Percentiles rank a stretch among this genome's conserved stretches.
Conservation (phyloP, 2,888 invertebrate species). For the Anoplius nigerrimus region DNA sequence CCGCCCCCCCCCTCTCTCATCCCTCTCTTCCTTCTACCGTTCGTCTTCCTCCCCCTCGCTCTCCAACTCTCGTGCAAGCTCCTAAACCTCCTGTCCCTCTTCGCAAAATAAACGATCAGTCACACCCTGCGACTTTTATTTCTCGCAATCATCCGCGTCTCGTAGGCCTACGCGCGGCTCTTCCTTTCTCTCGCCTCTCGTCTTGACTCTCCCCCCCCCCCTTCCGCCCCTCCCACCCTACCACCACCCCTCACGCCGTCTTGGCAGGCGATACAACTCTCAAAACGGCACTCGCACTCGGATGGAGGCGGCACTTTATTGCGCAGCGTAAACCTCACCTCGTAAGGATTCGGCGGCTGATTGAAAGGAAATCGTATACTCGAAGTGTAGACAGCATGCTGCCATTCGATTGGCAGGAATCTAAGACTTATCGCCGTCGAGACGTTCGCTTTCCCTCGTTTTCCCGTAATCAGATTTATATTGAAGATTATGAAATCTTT, state of each 20-base stretch:
- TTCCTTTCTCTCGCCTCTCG: slow-evolving; percentile 17
- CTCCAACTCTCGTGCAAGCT: neutral
- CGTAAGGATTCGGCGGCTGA: slow-evolving; percentile 59
- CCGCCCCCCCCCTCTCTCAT: slow-evolving; percentile 6
- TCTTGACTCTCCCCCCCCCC: no score
- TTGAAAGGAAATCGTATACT: slow-evolving; percentile 62
- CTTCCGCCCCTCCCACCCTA: slow-evolving; percentile 13
- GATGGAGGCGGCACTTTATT: slow-evolving; percentile 52
- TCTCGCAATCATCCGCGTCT: slow-evolving; percentile 66
- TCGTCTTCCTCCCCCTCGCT: slow-evolving; percentile 1
- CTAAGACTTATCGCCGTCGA: no score
- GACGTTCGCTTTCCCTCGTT: no score
- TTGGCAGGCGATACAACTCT: neutral
- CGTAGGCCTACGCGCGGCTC: slow-evolving; percentile 50
- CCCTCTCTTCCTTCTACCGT: slow-evolving; percentile 31
- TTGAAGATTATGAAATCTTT: no score
- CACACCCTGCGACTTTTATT: slow-evolving; percentile 71
- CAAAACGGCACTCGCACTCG: neutral
- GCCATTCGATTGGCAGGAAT: no score
- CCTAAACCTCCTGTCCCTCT: slow-evolving; percentile 1
- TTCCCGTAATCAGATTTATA: no score
- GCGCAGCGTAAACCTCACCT: slow-evolving; percentile 57
- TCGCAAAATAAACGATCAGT: slow-evolving; percentile 67
- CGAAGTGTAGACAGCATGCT: neutral
- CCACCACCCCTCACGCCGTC: neutral